phyloP scores from a whole-genome alignment of 2,113 vertebrate species.

The Polypterus senegalus region DNA sequence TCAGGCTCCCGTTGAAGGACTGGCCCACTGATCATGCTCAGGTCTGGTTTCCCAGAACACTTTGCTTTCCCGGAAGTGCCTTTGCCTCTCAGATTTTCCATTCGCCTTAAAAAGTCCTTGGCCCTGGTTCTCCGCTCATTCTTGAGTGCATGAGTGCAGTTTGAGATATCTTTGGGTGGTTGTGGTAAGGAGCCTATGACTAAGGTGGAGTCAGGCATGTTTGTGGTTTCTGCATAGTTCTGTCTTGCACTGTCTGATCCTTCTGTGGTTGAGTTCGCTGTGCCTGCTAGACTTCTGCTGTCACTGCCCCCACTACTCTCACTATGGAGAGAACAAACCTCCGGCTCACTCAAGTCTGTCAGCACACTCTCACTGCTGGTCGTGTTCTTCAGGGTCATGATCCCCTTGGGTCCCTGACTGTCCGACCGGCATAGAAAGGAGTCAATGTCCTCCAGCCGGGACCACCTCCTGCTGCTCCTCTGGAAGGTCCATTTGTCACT shows the following conservation, averaged over 20 bases:
- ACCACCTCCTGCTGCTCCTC: conserved; percentile 87
- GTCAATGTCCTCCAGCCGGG: conserved; percentile 68
- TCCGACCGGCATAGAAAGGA: conserved; percentile 50
- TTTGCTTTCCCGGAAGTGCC: conserved; percentile 58
- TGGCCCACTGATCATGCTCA: conserved; percentile 69
- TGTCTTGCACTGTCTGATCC: conserved; percentile 49
- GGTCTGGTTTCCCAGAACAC: conserved; percentile 41
- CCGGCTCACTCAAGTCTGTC: conserved; percentile 84
- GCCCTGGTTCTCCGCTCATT: conserved; percentile 67
- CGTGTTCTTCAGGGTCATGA: conserved; percentile 63
- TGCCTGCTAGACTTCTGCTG: conserved; percentile 30
- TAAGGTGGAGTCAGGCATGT: conserved; percentile 48
- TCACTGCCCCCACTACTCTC: conserved; percentile 72
- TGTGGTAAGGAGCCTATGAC: conserved; percentile 36
- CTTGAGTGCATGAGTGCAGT: conserved; percentile 56
- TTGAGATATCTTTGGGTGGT: conserved; percentile 38
- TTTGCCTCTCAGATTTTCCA: conserved; percentile 78
- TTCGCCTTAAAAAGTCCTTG: conserved; percentile 79
- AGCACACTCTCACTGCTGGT: conserved; percentile 79
- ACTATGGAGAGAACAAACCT: conserved; percentile 79
- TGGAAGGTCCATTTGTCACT: conserved; percentile 97
- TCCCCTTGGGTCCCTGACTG: conserved; percentile 45
- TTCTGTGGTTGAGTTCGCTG: conserved; percentile 41
- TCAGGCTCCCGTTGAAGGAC: conserved; percentile 69
- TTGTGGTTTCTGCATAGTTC: conserved; percentile 47